These are phyloP conservation scores for Thymelicus sylvestris DNA, from an alignment of 2,888 invertebrate species.

Conservation along the genomic window DNA sequence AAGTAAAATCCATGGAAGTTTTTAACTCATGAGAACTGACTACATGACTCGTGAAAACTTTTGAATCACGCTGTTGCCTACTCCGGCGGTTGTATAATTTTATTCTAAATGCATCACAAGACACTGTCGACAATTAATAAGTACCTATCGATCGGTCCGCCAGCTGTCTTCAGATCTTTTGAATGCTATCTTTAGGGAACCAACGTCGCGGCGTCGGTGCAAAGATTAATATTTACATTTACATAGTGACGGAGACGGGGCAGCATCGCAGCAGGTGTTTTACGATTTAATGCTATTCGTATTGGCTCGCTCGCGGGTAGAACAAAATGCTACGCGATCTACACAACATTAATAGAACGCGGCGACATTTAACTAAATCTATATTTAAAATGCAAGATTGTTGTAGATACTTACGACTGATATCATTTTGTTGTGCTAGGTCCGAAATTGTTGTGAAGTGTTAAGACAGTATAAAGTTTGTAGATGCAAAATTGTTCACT, in stretches of 20 bases:
- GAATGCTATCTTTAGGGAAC: conserved; percentile 9
- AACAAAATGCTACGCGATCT: conserved; percentile 18
- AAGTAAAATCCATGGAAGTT: too few species aligned
- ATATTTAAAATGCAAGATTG: conserved; percentile 25
- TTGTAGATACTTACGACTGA: neutral
- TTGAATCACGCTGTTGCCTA: too few species aligned
- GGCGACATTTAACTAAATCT: conserved; percentile 26
- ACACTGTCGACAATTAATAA: neutral
- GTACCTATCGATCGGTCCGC: neutral
- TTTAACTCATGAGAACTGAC: too few species aligned
- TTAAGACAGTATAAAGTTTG: too few species aligned
- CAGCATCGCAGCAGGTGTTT: neutral
- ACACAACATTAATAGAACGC: conserved; percentile 18
- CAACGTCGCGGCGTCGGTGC: conserved; percentile 10
- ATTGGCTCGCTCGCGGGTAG: conserved; percentile 14
- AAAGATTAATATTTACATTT: conserved; percentile 21
- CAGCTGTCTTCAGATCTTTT: neutral
- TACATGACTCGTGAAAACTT: too few species aligned
- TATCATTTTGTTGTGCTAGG: neutral
- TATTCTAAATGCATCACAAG: neutral
- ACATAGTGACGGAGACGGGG: neutral
- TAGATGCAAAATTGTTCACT: conserved; percentile 44
- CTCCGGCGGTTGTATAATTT: too few species aligned
- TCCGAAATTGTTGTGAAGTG: neutral
- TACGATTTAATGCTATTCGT: neutral